Conservation (phyloP, 37 sponge, comb jelly and placozoan species). For the Aphrocallistes beatrix region DNA sequence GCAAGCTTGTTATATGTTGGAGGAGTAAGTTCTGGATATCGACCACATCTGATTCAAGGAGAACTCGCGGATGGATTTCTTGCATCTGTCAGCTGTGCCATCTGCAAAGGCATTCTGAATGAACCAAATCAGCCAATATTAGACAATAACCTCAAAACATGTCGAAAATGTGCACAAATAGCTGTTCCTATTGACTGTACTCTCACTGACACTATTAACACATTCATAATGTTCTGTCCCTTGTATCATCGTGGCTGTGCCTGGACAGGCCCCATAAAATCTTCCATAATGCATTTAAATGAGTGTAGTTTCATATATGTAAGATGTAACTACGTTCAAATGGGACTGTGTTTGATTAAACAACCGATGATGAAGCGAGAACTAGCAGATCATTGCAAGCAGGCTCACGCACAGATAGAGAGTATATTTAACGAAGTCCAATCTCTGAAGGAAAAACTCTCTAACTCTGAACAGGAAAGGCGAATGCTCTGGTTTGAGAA, state of each 20-base stretch:
- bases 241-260: neutral
- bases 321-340: neutral
- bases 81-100: neutral
- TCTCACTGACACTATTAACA: neutral
- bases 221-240: neutral
- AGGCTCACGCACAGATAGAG: neutral
- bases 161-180: neutral
- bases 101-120: neutral
- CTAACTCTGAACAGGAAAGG: neutral
- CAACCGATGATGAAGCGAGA: neutral
- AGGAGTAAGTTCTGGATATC: neutral
- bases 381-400: neutral
- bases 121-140: neutral
- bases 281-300: neutral
- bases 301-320: neutral
- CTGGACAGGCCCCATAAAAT: neutral
- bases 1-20: neutral
- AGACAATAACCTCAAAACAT: neutral
- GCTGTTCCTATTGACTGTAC: neutral
- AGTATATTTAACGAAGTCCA: neutral
- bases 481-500: neutral
- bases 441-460: neutral
- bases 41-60: neutral
- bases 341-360: neutral
- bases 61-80: neutral